Evolutionary conservation across 2,113 vertebrate genomes (phyloP), one percentile per base, ranked within the genome.

Genomic region (Canis aureus): DNA sequence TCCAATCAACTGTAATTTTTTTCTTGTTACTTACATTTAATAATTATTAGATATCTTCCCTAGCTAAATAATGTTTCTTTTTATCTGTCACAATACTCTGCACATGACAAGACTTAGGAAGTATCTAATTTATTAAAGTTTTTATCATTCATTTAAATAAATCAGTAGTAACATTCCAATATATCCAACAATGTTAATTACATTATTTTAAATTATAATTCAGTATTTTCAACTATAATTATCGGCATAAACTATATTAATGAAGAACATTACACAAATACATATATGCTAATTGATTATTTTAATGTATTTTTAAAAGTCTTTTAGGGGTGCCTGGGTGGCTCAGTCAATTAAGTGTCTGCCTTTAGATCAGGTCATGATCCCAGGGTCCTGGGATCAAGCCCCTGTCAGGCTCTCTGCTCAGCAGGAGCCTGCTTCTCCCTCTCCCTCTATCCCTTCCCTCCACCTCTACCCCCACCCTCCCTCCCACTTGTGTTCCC

Each of bases 131-230:
- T 67, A 80, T 81, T 89, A 16, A 86, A 62, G 19, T 85, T 62
- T 96, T 94, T 78, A 73, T 80, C 13, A 80, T 69, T 92, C n/a
- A 83, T 78, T 57, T 67, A 89, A 82, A 78, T 69, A 84, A 93
- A 82, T 74, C 57, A 91, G 3, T 19, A 62, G 7, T 59, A 80
- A 20, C 87, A 82, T 59, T 92, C 12, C 51, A 97, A 74, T 67
- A 60, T 51, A 83, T 38, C 29, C 13, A 82, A 87, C 8, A 85
- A 62, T 95, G 60, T 84, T 94, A 94, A 86, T 86, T 91, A 62
- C 0, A 88, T n/a, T 9, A 95, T 90, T 97, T 94, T 71, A 55
- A 97, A 92, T 92, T 92, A 79, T 62, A 5, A 74, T 66, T 93
- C 91, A 87, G 25, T 76, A 71, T 89, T 89, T 92, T 96, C 67